Base-by-base conservation (phyloP, 2,888 invertebrate species). In the Alentia gelatinosa region DNA sequence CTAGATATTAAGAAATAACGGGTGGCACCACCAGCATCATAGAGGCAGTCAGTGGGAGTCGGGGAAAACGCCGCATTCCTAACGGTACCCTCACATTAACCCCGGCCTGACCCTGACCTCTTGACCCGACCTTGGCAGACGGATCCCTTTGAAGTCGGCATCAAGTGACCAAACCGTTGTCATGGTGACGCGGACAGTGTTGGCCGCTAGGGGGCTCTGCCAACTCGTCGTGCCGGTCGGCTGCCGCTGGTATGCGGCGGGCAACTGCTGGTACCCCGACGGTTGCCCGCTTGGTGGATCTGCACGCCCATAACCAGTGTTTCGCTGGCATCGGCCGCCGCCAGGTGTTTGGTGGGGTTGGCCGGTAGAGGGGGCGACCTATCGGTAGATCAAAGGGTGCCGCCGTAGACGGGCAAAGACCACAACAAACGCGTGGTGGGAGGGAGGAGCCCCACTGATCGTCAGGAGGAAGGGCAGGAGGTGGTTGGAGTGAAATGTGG, bases 181-280 rank as follows among this genome's bases (percentile, higher is more conserved):
- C 68, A 68, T 68, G 68, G 68, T 68, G 68, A 68, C 68, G 30
- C 26, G 5, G 33, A 1, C n/a, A 9, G 68, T 30, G 30, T 15
- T 30, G 5, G 68, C 68, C 33, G 30, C 68, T 15, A 68, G 56
- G 56, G 19, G 56, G n/a, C 56, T 19, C 56, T 56, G 56, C 30
- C 74, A 26, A 74, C 30, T 4, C 15, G 26, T 26, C 4, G 74
- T 74, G 74, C 33, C 15, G 74, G 30, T 26, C 74, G 30, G 74
- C 74, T 74, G 74, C 12, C 26, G 74, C 74, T 74, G 74, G 74
- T 74, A 74, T 74, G 74, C 26, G 74, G 74, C 74, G 30, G 74
- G 15, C 9, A 9, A 47, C 47, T 12, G 26, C 63, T 63, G 63
- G 26, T 63, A 63, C n/a, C 47, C 47, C 47, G 9, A 9, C 47